phyloP scores from a whole-genome alignment of 2,888 invertebrate genomes.

The Drosophila putrida region DNA sequence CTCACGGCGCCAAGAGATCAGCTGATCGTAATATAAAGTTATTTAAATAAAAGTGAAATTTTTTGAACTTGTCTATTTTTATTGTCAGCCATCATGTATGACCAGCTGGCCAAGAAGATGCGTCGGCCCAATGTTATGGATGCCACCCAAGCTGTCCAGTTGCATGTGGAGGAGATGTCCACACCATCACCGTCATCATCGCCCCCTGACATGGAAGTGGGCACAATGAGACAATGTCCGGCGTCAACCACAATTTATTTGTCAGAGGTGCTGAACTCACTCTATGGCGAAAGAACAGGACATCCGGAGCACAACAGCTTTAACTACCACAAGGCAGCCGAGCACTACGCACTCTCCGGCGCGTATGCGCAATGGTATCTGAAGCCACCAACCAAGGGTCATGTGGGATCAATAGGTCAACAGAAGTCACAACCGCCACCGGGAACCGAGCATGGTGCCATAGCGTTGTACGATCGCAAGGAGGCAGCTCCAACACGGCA shows the following conservation, averaged over 20 bases:
- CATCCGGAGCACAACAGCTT: slow-evolving; percentile 71
- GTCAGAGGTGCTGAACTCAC: slow-evolving; percentile 74
- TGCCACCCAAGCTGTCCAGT: slow-evolving; percentile 7
- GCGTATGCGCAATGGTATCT: slow-evolving; percentile 45
- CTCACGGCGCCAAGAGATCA: slow-evolving; percentile 33
- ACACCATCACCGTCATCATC: neutral
- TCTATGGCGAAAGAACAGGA: slow-evolving; percentile 69
- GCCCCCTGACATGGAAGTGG: neutral
- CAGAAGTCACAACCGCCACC: slow-evolving; percentile 39
- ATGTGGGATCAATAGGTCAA: neutral
- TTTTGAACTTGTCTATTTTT: neutral
- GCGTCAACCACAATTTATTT: slow-evolving; percentile 23
- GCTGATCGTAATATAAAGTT: slow-evolving; percentile 26
- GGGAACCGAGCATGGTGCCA: slow-evolving; percentile 50
- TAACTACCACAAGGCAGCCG: slow-evolving; percentile 80
- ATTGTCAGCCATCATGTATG: slow-evolving; percentile 40
- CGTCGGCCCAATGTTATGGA: slow-evolving; percentile 52
- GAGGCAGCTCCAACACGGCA: slow-evolving; percentile 17
- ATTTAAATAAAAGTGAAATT: too few species aligned
- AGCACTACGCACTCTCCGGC: slow-evolving; percentile 80
- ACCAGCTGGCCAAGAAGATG: slow-evolving; percentile 52
- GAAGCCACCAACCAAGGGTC: neutral
- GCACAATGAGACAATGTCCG: neutral
- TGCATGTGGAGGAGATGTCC: slow-evolving; percentile 8
- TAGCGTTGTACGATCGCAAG: slow-evolving; percentile 46